A percentile compares a stretch with the other conserved stretches of the same genome.
Evolutionary conservation across 2,113 vertebrate species (phyloP).

Genomic region (Lathamus discolor): DNA sequence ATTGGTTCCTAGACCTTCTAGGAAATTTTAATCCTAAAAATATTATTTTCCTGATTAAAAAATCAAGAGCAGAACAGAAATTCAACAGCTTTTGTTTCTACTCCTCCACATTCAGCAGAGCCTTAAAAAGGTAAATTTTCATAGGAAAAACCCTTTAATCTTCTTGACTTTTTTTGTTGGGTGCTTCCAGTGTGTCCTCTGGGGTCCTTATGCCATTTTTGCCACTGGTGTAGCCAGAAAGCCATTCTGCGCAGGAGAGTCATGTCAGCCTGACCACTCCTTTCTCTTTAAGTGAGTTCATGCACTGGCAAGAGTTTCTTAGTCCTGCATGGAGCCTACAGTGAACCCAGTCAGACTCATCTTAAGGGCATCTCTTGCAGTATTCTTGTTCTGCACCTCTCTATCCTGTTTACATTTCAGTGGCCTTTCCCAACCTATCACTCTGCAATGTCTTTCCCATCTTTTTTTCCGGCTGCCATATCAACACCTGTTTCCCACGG

Average conservation of each 20-base stretch:
- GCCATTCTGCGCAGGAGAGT: accelerated
- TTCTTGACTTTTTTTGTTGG: neutral
- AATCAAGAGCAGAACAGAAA: neutral
- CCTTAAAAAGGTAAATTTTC: neutral
- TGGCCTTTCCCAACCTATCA: neutral
- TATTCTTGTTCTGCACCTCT: neutral
- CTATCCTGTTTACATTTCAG: accelerated
- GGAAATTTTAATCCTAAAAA: neutral
- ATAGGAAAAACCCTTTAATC: neutral
- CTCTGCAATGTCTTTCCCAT: neutral
- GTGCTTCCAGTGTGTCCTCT: neutral
- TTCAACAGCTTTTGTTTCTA: neutral
- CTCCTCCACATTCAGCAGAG: neutral
- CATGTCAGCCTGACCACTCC: accelerated
- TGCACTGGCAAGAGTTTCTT: neutral
- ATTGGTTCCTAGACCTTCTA: neutral
- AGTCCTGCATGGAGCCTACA: neutral
- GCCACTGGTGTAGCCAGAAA: no score
- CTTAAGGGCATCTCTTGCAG: neutral
- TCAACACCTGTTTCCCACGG: neutral
- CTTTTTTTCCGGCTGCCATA: neutral
- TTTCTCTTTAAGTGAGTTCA: neutral
- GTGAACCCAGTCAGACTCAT: neutral
- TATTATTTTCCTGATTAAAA: neutral
- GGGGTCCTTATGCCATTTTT: neutral